These are phyloP conservation scores for Crotalus viridis DNA, from an alignment of 2,113 vertebrate species.

Conservation along the genomic window DNA sequence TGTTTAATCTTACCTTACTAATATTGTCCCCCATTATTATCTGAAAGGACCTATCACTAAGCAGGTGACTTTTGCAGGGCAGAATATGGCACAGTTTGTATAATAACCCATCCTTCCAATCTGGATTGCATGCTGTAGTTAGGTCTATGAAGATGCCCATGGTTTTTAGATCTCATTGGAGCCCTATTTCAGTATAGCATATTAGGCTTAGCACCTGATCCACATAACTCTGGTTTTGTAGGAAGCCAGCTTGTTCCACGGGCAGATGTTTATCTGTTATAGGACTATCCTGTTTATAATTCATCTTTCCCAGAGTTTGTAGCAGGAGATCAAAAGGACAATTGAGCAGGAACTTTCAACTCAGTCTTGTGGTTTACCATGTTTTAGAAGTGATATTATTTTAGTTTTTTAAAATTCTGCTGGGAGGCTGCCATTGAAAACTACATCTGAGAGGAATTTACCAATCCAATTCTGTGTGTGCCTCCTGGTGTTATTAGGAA, in stretches of 20 bases:
- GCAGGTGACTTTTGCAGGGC: neutral
- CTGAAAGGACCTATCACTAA: neutral
- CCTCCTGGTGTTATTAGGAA: neutral
- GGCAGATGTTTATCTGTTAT: neutral
- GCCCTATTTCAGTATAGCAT: neutral
- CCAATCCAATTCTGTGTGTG: neutral
- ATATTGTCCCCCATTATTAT: neutral
- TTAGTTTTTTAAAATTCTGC: neutral
- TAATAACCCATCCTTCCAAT: neutral
- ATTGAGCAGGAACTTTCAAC: neutral
- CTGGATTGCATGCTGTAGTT: neutral
- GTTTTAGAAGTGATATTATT: neutral
- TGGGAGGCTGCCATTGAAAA: neutral
- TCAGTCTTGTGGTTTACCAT: neutral
- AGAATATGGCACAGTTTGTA: neutral
- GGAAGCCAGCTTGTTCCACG: neutral
- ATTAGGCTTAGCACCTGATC: neutral
- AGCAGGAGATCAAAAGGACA: neutral
- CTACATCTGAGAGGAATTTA: neutral
- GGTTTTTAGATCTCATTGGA: neutral
- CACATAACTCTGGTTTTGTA: neutral
- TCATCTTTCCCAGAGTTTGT: neutral
- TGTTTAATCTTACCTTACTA: neutral
- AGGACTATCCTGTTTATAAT: neutral
- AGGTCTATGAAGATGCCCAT: neutral